Conservation (phyloP, 2,797 vertebrate genomes). For the Sciurus carolinensis region DNA sequence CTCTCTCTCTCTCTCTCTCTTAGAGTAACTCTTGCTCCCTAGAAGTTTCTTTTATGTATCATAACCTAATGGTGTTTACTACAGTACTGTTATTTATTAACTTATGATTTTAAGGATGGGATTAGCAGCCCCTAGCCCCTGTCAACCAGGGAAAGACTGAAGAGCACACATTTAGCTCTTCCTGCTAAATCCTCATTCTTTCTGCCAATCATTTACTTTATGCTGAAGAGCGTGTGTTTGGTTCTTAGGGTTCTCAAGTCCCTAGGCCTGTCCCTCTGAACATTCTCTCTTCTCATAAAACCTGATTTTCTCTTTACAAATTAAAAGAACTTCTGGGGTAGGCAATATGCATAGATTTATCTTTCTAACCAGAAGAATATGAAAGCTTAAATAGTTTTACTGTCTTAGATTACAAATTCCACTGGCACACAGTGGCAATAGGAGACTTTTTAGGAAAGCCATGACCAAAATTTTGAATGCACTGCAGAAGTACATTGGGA, state of each 20-base stretch:
- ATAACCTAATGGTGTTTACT: constrained; percentile 13
- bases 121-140: not conserved
- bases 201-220: not conserved
- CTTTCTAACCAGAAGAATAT: not conserved
- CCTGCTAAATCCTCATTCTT: not conserved
- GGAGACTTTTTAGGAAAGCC: not conserved
- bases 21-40: not conserved
- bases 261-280: not conserved
- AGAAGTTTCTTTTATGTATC: not conserved
- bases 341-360: too few species aligned
- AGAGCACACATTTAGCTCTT: not conserved
- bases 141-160: not conserved
- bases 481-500: not conserved
- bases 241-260: not conserved
- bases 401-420: not conserved
- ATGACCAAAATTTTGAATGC: not conserved
- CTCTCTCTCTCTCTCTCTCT: not conserved
- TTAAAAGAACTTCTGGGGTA: not conserved
- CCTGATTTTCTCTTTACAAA: not conserved
- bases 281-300: not conserved
- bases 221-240: not conserved
- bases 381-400: not conserved
- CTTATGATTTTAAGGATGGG: not conserved
- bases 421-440: not conserved
- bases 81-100: not conserved